These are phyloP conservation scores for Lethocerus indicus DNA, from an alignment of 1,140 invertebrate species.

Conservation along the genomic window DNA sequence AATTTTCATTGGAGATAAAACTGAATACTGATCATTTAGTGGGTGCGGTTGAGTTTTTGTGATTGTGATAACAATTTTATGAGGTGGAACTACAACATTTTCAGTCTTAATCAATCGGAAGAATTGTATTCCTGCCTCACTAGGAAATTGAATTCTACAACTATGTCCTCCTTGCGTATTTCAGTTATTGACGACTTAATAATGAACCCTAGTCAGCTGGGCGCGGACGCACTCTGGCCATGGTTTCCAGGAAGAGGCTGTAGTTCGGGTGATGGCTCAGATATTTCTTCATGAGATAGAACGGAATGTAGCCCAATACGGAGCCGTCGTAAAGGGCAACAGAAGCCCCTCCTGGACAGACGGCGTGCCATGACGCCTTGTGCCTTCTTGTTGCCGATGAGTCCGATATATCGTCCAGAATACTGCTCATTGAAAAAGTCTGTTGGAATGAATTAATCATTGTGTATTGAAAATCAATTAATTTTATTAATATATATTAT, in stretches of 20 bases:
- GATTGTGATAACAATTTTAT: too few relatives aligned
- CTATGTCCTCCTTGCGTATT: too few relatives aligned
- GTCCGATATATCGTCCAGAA: not conserved
- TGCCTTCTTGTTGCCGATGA: not conserved
- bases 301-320: not conserved
- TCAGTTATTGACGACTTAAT: not conserved
- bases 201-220: not conserved
- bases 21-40: too few relatives aligned
- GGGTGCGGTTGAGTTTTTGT: too few relatives aligned
- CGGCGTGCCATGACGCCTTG: not conserved
- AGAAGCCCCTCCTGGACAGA: not conserved
- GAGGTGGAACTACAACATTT: too few relatives aligned
- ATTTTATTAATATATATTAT: too few relatives aligned
- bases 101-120: too few relatives aligned
- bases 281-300: not conserved
- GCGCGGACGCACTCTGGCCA: not conserved
- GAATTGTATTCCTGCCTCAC: too few relatives aligned
- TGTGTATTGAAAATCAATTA: not conserved
- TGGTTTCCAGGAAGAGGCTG: not conserved
- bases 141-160: too few relatives aligned
- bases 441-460: not conserved
- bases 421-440: not conserved
- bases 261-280: not conserved
- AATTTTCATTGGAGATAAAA: too few relatives aligned
- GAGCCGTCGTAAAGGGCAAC: not conserved